Evolutionary conservation across 2,113 vertebrate species (phyloP).

Genomic region (Uria aalge): DNA sequence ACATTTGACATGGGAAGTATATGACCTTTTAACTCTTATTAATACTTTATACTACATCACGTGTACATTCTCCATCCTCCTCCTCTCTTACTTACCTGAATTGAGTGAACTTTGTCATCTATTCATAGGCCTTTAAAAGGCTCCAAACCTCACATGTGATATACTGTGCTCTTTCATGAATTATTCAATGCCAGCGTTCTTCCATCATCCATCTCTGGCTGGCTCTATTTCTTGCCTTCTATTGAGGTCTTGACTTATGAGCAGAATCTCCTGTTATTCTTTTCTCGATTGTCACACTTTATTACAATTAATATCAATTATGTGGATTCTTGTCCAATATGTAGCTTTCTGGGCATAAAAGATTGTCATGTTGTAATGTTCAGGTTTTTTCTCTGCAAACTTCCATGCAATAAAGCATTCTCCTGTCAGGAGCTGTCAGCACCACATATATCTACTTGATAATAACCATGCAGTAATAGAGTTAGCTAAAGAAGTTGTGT

Average conservation of each 20-base stretch:
- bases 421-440: conserved; percentile 55
- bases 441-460: conserved; percentile 48
- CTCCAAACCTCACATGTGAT: background rate
- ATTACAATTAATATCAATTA: conserved; percentile 53
- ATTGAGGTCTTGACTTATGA: conserved; percentile 1
- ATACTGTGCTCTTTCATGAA: conserved; percentile 2
- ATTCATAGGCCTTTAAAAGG: conserved; percentile 13
- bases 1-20: background rate
- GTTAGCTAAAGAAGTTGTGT: conserved; percentile 33
- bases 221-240: background rate
- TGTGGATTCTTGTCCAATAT: background rate
- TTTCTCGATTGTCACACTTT: conserved; percentile 11
- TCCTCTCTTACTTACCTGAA: background rate
- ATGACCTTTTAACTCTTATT: background rate
- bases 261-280: conserved; percentile 27
- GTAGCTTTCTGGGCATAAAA: conserved; percentile 12
- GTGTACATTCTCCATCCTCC: background rate
- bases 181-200: conserved; percentile 24
- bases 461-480: conserved; percentile 32
- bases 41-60: conserved; percentile 29
- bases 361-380: background rate
- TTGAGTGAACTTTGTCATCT: background rate
- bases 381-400: conserved; percentile 32
- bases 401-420: conserved; percentile 31
- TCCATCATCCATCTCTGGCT: conserved; percentile 26